These are phyloP conservation scores for Thermophis baileyi DNA, from an alignment of 2,113 vertebrate genomes.

Conservation along the genomic window DNA sequence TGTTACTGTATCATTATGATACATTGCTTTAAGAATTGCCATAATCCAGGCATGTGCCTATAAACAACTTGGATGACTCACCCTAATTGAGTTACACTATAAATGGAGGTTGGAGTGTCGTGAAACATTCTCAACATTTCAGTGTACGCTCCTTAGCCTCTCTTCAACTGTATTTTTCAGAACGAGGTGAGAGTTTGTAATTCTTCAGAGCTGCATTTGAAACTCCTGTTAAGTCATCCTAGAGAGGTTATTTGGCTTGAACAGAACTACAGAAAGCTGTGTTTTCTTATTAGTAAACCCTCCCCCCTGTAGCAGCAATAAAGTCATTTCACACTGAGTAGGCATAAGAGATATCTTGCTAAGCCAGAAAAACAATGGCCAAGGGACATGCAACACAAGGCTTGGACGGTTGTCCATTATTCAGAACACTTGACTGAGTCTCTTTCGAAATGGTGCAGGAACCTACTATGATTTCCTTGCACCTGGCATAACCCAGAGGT, in stretches of 20 bases:
- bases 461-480: background rate
- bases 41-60: background rate
- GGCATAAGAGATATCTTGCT: background rate
- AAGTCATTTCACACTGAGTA: slow-evolving; percentile 21
- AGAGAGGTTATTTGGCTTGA: slow-evolving; percentile 9
- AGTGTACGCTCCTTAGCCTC: background rate
- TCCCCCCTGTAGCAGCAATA: background rate
- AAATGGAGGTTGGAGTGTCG: background rate
- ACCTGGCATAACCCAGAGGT: background rate
- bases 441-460: background rate
- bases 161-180: background rate
- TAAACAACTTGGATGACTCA: background rate
- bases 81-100: background rate
- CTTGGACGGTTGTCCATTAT: background rate
- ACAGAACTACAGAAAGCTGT: slow-evolving; percentile 1
- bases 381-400: slow-evolving; percentile 8
- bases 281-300: slow-evolving; percentile 21
- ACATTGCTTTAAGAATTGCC: background rate
- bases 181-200: background rate
- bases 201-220: slow-evolving; percentile 14
- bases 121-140: background rate
- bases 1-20: background rate
- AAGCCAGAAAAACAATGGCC: background rate
- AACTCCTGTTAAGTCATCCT: slow-evolving; percentile 19
- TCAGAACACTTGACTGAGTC: background rate